phyloP scores from a whole-genome alignment of 2,888 invertebrate species.

The Lepidochrysops patricia region DNA sequence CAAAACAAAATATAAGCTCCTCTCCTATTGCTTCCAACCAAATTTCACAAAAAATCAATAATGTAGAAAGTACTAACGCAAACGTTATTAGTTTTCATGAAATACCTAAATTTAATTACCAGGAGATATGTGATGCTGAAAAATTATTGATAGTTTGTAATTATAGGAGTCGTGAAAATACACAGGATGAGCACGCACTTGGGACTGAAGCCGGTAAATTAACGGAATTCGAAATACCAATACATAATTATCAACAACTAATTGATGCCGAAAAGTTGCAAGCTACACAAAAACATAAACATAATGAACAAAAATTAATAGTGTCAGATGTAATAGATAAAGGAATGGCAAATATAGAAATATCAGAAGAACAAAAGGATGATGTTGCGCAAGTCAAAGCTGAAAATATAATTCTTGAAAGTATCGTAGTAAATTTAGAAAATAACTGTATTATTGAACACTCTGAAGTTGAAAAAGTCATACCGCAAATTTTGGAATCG shows the following conservation, averaged over 20 bases:
- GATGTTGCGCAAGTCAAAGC: background rate
- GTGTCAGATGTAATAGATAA: background rate
- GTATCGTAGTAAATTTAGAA: background rate
- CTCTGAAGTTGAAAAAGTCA: background rate
- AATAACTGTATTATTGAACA: background rate
- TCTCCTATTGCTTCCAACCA: background rate
- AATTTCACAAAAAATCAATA: background rate
- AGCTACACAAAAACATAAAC: constrained; percentile 13
- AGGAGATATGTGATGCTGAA: constrained; percentile 25
- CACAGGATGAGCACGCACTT: background rate
- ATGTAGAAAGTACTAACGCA: background rate
- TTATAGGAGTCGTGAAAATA: background rate
- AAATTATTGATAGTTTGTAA: constrained; percentile 21
- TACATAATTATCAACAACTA: constrained; percentile 39
- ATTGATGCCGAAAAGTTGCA: constrained; percentile 33
- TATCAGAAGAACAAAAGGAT: background rate
- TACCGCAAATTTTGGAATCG: background rate
- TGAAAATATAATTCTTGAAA: too few relatives aligned
- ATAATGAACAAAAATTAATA: background rate
- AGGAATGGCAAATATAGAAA: background rate
- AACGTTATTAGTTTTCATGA: constrained; percentile 15
- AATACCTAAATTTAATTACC: constrained; percentile 19
- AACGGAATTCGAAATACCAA: constrained; percentile 27
- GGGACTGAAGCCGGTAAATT: background rate
- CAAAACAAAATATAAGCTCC: background rate